Conservation (phyloP, 2,888 invertebrate species). For the Andrena hattorfiana region DNA sequence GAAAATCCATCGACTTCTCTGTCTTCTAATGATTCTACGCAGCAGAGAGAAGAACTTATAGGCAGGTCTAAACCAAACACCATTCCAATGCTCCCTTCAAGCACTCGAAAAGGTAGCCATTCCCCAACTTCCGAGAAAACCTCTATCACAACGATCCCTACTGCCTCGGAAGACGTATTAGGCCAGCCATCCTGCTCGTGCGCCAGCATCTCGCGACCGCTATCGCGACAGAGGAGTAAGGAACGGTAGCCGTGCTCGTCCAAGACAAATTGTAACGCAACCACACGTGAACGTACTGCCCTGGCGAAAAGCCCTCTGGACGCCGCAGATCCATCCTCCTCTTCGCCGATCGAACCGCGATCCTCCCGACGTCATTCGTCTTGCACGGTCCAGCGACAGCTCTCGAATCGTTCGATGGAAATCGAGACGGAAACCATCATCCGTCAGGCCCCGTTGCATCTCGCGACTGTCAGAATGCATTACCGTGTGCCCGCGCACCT, state of each 20-base stretch:
- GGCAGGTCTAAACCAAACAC: conserved; percentile 11
- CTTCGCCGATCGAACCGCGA: conserved; percentile 18
- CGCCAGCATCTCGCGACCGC: background rate
- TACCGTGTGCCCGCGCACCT: conserved; percentile 57
- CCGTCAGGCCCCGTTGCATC: conserved; percentile 6
- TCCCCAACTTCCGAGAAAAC: background rate
- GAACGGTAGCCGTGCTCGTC: conserved; percentile 1
- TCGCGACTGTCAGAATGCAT: conserved; percentile 22
- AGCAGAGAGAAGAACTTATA: background rate
- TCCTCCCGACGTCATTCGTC: conserved; percentile 34
- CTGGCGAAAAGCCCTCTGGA: background rate
- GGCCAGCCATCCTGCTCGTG: background rate
- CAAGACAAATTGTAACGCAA: conserved; percentile 40
- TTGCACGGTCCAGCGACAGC: background rate
- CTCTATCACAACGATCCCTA: background rate
- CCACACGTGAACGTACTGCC: background rate
- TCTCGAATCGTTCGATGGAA: conserved; percentile 12
- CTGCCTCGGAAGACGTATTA: background rate
- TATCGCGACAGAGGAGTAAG: background rate
- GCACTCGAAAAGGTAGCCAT: background rate
- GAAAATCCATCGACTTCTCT: background rate
- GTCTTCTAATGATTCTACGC: background rate
- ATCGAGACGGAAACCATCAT: conserved; percentile 28
- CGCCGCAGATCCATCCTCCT: conserved; percentile 7
- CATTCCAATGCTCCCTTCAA: background rate